Evolutionary conservation across 2,888 invertebrate species (phyloP), one percentile per base, ranked within the genome.

Genomic region (Ophion obscuratus): DNA sequence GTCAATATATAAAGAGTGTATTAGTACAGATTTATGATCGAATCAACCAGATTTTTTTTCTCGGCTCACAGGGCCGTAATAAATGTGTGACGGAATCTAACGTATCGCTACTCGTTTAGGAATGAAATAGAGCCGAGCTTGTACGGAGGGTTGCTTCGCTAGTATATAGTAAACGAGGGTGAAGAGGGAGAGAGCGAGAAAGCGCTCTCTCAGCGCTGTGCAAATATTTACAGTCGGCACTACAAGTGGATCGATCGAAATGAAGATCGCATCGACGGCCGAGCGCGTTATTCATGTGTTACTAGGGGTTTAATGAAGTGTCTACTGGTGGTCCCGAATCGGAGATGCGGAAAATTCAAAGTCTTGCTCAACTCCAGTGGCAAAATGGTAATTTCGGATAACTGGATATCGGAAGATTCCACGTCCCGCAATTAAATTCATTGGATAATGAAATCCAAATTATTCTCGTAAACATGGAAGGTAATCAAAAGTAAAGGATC

Each of bases 191-290:
- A 66, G 74, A 73, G 67, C 31, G 74, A 76, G 75, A 47, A 17
- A 86, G 71, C 11, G 64, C 20, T 36, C 70, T 80, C 79, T 47
- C 66, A 27, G 59, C 24, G 62, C 53, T 59, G 62, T 76, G 80
- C 67, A 81, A 84, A 76, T 81, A 76, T 81, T 81, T 81, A 76
- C 80, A 66, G 59, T 59, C 66, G 66, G 75, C 70, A 53, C 62
- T 79, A 44, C 68, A 74, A 67, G 76, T 76, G 76, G 71, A 44
- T 84, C 84, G 80, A 76, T 84, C 66, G 80, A 67, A 77, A 61
- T 66, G 80, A 44, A 47, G 80, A 59, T 61, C 57, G 59, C 66
- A 80, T 66, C 80, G 76, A 61, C 59, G 83, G 80, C 59, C 83
- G 74, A 83, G 83, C 40, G 68, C 62, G 40, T 74, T 62, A 73